Evolutionary conservation across 2,113 vertebrate species (phyloP), one percentile per base, ranked within the genome.

Genomic region (Turdus rufiventris): DNA sequence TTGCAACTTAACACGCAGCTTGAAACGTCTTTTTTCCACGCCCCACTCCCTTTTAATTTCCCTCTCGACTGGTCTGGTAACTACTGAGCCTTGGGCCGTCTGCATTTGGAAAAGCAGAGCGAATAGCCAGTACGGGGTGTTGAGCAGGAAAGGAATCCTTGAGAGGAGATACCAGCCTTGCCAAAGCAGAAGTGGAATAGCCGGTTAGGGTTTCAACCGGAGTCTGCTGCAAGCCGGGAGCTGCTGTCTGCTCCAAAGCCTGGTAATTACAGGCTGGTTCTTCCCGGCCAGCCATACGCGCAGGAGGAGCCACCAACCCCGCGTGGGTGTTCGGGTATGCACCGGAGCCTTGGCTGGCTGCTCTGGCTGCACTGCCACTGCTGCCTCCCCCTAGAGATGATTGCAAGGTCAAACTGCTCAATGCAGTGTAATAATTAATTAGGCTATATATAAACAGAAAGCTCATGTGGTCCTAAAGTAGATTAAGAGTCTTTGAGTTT

Each of bases 401-500:
- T 36, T 36, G 33, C 72, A 67, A 90, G 90, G 82, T 96, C 91
- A 85, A 19, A 26, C 53, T 77, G 75, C 88, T 95, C 93, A 88
- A 92, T 88, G 90, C 54, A 68, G 48, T 67, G 48, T 78, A 94
- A 91, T 91, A 94, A 93, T 95, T 91, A 95, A 96, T 96, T 88
- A 51, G 60, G 85, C 90, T 96, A 86, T 95, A 86, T 84, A 96
- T 93, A 97, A 95, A 92, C 93, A 82, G 63, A 78, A 88, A 83
- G 89, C 75, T 93, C 78, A 34, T 40, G 36, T 31, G 51, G 47
- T 83, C 60, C 82, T 88, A 94, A 96, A 97, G 88, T 33, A 86
- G 91, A 80, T 97, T 93, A 93, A 51, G 75, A 81, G 56, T 51
- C 53, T 0, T 1, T 57, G 88, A 93, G 67, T 84, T 92, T 84